phyloP scores from a whole-genome alignment of 64 coral and sea anemone species.

The Astreopora myriophthalma region DNA sequence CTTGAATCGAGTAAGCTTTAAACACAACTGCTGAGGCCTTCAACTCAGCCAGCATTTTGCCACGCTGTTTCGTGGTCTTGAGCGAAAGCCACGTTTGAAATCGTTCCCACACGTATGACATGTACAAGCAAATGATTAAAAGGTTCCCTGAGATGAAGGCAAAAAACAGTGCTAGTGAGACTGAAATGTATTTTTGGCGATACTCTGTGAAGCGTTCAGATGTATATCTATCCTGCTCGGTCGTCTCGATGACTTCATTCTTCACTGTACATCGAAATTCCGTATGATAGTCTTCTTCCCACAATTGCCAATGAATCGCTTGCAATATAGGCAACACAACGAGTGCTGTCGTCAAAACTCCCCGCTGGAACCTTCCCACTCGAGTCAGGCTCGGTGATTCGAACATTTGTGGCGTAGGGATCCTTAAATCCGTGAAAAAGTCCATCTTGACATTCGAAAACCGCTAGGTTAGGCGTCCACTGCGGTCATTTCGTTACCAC shows the following conservation, averaged over 20 bases:
- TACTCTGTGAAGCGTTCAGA: not conserved
- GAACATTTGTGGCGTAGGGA: not conserved
- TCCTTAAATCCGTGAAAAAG: conserved; percentile 14
- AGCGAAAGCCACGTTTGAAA: conserved; percentile 2
- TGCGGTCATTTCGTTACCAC: not conserved
- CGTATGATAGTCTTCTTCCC: not conserved
- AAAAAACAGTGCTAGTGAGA: conserved; percentile 1
- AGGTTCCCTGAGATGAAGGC: not conserved
- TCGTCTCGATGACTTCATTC: not conserved
- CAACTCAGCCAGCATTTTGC: conserved; percentile 13
- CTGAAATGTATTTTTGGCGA: not conserved
- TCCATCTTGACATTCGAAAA: not conserved
- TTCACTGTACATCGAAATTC: conserved; percentile 10
- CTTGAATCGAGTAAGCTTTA: conserved; percentile 3
- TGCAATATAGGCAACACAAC: not conserved
- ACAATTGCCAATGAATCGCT: not conserved
- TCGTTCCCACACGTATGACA: conserved; percentile 12
- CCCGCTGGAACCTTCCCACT: conserved; percentile 15
- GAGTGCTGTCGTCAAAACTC: not conserved
- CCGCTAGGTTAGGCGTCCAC: not conserved
- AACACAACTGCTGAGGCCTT: conserved; percentile 15
- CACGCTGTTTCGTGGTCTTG: conserved; percentile 9
- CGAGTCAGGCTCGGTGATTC: conserved; percentile 27
- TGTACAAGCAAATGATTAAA: not conserved
- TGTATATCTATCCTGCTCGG: not conserved